Base-by-base conservation (phyloP, 2,113 vertebrate species). In the Aspiorhynchus laticeps region DNA sequence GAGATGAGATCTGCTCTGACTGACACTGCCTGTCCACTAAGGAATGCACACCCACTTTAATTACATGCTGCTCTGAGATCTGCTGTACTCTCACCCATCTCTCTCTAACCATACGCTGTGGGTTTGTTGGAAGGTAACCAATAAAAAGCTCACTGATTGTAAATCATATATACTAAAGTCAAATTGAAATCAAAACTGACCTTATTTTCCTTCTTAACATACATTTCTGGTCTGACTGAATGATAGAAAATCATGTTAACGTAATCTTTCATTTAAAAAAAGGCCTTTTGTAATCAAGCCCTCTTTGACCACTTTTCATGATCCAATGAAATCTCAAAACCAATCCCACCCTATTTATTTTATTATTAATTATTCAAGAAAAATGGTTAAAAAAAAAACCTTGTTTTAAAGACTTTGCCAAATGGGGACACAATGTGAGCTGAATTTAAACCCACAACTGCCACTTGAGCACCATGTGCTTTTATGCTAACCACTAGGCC, bases 21-120 rank as follows among this genome's bases (percentile, higher is more conserved):
- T 56, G 51, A 79, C 77, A 79, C 51, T 59, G 77, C 31, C 77
- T 21, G 41, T 67, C 63, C 65, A 71, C 61, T 51, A 17, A 83
- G 56, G 24, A 71, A 83, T 69, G 71, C 80, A 83, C 63, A 71
- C 80, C 80, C 63, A 31, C 43, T 69, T 69, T 71, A 51, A 83
- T 83, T 51, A 51, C 63, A 69, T 5, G 33, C 63, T 69, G 38
- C n/a, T 69, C 61, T 67, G 38, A 83, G 61, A 83, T 65, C 24
- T 65, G 38, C 36, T 46, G 33, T 74, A 41, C 38, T 36, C 4
- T 46, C 74, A 46, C 24, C n/a, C 53, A 1, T 59, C 26, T 17
- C n/a, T 28, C 74, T 79, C 15, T 36, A 21, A 38, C 31, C 17
- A 21, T 61, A 59, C 21, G 7, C 21, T 59, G 78, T 56, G 28